phyloP scores from a whole-genome alignment of 2,113 vertebrate genomes.

The Laterallus jamaicensis region DNA sequence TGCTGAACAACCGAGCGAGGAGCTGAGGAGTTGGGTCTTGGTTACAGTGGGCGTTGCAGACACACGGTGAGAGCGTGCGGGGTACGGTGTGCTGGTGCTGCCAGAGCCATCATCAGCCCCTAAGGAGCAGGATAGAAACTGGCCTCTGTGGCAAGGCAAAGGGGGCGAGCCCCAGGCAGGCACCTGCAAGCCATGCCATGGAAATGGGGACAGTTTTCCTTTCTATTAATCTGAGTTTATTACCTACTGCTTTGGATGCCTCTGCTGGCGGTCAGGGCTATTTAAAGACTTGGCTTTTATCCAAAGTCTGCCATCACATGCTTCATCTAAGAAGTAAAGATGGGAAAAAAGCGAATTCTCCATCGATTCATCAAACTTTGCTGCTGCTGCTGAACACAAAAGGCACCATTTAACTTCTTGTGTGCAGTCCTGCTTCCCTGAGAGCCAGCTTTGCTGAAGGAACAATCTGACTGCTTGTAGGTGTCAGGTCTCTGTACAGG shows the following conservation, averaged over 20 bases:
- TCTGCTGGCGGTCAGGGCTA: background rate
- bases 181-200: background rate
- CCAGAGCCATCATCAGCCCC: background rate
- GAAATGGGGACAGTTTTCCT: background rate
- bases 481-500: background rate
- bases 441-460: background rate
- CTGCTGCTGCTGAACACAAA: background rate
- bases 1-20: background rate
- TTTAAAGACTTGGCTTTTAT: constrained; percentile 1
- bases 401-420: background rate
- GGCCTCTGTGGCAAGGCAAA: background rate
- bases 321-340: background rate
- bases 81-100: background rate
- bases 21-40: background rate
- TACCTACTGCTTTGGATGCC: background rate
- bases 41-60: background rate
- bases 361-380: background rate
- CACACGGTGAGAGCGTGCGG: fast-evolving
- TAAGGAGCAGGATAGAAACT: background rate
- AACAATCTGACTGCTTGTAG: background rate
- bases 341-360: background rate
- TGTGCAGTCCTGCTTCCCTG: background rate
- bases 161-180: background rate
- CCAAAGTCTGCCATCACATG: background rate
- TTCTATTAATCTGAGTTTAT: background rate